Base-by-base conservation (phyloP, 2,797 vertebrate genomes). In the Buphagus erythrorhynchus region DNA sequence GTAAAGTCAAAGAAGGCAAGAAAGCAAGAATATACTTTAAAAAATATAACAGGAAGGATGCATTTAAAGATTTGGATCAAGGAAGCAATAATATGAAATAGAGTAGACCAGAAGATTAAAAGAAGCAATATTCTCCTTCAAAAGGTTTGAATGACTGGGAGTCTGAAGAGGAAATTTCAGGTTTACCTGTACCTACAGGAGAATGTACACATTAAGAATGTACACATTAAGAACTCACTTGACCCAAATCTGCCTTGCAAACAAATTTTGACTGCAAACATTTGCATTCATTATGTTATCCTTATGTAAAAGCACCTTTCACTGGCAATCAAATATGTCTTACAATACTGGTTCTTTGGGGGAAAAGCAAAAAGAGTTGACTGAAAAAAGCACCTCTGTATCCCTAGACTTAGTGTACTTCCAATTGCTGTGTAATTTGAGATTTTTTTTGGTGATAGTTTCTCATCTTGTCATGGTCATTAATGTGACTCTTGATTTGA, bases 221-320 rank as follows among this genome's bases (percentile, higher is more conserved):
- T 36, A 66, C 19, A 16, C 4, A 0, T 26, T 31, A 78, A 74
- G 57, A 75, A 24, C 13, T 65, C 21, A 5, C n/a, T 78, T 6
- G 5, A 69, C 16, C 5, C 59, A 69, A 38, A 55, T 69, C 62
- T 84, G 63, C 63, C 48, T 76, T 90, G 43, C 51, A 67, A 75
- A 82, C 49, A 88, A 58, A 15, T 75, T 84, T 78, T 86, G 36
- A 11, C 88, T 86, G 76, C 46, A 88, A 26, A 40, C 14, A 69
- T 69, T 69, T 48, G 40, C 62, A 40, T 81, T 86, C 62, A 40
- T 83, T 86, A 36, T 67, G 38, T 38, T 61, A 29, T 71, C 20
- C 35, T 80, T 73, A 21, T 7, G 14, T 42, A 77, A 71, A 86
- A 52, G 11, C 42, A 86, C 10, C n/a, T 90, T 93, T 35, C 62